These are phyloP conservation scores for Xanthia icteritia DNA, from an alignment of 2,888 invertebrate genomes.

Conservation along the genomic window DNA sequence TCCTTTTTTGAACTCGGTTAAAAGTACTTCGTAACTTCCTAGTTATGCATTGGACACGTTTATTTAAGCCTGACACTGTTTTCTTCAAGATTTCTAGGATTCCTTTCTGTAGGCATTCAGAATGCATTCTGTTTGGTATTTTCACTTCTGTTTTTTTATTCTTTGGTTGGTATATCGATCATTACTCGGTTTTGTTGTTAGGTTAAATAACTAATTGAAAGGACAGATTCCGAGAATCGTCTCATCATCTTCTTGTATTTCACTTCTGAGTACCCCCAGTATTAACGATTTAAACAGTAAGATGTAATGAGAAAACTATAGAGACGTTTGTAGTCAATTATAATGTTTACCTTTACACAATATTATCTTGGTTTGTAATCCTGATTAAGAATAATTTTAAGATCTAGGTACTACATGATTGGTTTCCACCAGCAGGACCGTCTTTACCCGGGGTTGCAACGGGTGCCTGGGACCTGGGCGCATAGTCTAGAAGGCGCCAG, in stretches of 20 bases:
- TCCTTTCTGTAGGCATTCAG: neutral
- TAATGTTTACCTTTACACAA: neutral
- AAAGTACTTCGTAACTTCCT: no score
- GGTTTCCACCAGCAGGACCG: no score
- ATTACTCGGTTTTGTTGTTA: neutral
- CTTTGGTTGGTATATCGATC: neutral
- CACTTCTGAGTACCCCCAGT: neutral
- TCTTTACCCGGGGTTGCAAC: no score
- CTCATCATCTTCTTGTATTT: neutral
- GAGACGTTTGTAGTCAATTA: neutral
- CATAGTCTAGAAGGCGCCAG: no score
- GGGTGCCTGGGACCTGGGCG: no score
- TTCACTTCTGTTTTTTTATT: neutral
- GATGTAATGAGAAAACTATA: neutral
- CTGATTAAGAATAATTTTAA: neutral
- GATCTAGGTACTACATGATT: neutral
- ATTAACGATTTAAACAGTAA: neutral
- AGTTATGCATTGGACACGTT: no score
- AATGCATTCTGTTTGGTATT: neutral
- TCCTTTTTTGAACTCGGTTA: no score
- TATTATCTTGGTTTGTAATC: neutral
- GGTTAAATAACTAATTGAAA: neutral
- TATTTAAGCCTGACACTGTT: no score
- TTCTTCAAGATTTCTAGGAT: no score
- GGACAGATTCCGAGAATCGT: neutral